Evolutionary conservation across 2,888 invertebrate species (phyloP), one percentile per base, ranked within the genome.

Genomic region (Spicauda simplicius): DNA sequence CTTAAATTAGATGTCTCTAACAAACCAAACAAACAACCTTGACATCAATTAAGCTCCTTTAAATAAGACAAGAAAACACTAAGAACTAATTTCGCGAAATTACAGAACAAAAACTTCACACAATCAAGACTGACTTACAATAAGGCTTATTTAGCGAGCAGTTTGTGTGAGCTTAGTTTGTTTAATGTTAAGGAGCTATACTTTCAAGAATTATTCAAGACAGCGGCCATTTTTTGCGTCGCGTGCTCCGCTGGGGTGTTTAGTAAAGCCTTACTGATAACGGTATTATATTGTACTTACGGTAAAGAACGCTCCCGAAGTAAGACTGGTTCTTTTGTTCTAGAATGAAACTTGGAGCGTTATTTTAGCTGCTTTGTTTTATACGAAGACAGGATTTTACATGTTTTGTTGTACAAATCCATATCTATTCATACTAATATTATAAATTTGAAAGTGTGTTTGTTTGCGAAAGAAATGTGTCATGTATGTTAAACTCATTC

Each of bases 191-290:
- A 53, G 61, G n/a, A 53, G 53, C 37, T 53, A 57, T 60, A 52
- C 58, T 59, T 60, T n/a, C 33, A 19, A 30, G 33, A 54, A 60
- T 66, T 66, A 65, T 65, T 65, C 55, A 57, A 25, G 59, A 54
- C 10, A 20, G 19, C n/a, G 65, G 19, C n/a, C 10, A 55, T 66
- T 66, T 61, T 56, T 66, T 55, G 50, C 55, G 33, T 61, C 55
- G 37, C 30, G 52, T 63, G 48, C 55, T 55, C 56, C 30, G 20
- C 33, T 30, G 19, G 56, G 56, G 52, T 61, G 41, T 59, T 60
- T 55, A 52, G 56, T 52, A 67, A 55, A 67, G 67, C 67, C 48
- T 67, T 67, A 67, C 67, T 67, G 61, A 67, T 67, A 67, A 54
- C 55, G 56, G 61, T 56, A 67, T 61, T 67, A 67, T 61, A 56